Base-by-base conservation (phyloP, 2,888 invertebrate genomes). In the Epistrophe eligans region DNA sequence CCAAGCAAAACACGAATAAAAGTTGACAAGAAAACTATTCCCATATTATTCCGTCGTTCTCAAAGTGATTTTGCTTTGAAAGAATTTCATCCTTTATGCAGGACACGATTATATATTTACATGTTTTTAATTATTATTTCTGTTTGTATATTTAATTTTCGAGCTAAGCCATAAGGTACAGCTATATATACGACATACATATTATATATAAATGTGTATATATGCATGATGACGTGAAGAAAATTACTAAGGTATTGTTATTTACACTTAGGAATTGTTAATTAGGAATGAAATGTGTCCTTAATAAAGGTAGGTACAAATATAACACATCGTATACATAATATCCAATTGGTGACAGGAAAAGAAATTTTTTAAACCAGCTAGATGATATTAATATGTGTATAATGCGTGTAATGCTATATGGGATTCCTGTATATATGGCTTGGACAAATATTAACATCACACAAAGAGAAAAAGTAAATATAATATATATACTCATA, bases 1-100 rank as follows among this genome's bases (percentile, higher is more conserved):
- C 77, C 82, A 85, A 85, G 19, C 70, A 64, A 82, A 85, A 85
- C 85, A 82, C 85, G 77, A 82, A 82, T 82, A 85, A 85, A 24
- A 82, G 77, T 85, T 85, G 85, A 85, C 85, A 85, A 74, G 52
- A 79, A 85, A 85, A 85, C 85, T 85, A 85, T 85, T 85, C 71
- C 70, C 74, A 79, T 82, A 85, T 82, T 71, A 24, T 24, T 24
- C 82, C 40, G 60, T 38, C 35, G n/a, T 60, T 24, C 40, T 15
- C 17, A 73, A 77, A 81, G 70, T 77, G 73, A 85, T 81, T 85
- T 74, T 5, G 62, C 72, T 84, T 70, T 62, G 62, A 19, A 70
- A 81, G 73, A 81, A 82, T 85, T 82, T 66, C 74, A 79, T 82
- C 85, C 85, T 11, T 77, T 71, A 82, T 85, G 85, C 85, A 77